Conservation (phyloP, 2,888 invertebrate species). For the Neoaliturus tenellus region DNA sequence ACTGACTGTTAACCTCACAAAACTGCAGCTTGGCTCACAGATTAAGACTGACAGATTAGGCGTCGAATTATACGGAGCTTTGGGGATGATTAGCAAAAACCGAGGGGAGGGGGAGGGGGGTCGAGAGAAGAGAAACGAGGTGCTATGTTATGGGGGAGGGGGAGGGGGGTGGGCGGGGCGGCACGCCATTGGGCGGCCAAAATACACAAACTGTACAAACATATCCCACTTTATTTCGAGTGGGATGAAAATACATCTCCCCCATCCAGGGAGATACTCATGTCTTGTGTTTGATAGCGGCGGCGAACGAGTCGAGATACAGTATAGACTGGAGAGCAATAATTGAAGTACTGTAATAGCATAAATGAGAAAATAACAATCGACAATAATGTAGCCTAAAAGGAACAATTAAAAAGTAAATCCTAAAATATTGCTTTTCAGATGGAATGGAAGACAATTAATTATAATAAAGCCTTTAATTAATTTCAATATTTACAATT, state of each 20-base stretch:
- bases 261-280: not conserved
- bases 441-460: too few relatives aligned
- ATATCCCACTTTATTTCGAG: constrained; percentile 26
- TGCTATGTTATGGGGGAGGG: not conserved
- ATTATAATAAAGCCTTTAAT: too few relatives aligned
- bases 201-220: constrained; percentile 40
- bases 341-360: too few relatives aligned
- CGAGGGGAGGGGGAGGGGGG: not conserved
- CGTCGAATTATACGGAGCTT: not conserved
- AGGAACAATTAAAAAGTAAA: too few relatives aligned
- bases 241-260: constrained; percentile 23
- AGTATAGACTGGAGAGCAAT: too few relatives aligned
- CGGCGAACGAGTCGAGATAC: too few relatives aligned
- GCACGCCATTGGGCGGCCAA: constrained; percentile 1
- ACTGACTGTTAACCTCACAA: not conserved
- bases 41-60: constrained; percentile 15
- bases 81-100: constrained; percentile 23
- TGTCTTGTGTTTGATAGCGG: too few relatives aligned
- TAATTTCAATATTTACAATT: too few relatives aligned
- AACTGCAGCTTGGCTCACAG: not conserved
- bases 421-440: too few relatives aligned
- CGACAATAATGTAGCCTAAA: too few relatives aligned
- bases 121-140: not conserved
- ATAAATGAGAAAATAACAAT: too few relatives aligned
- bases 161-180: not conserved